phyloP scores from a whole-genome alignment of 2,797 vertebrate species.

The Moxostoma hubbsi region DNA sequence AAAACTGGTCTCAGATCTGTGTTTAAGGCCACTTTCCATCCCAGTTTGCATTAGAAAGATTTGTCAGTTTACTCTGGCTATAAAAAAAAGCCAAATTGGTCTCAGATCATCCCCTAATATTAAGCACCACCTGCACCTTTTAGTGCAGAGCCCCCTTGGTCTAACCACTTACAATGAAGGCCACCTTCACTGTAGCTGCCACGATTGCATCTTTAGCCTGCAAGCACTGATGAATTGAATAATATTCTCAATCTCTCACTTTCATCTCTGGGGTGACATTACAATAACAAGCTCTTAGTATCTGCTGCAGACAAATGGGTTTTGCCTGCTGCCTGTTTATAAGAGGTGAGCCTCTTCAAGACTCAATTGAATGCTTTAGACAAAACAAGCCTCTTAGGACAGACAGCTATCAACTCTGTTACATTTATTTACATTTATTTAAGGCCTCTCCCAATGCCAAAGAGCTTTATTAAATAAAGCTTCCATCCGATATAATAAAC shows the following conservation, averaged over 20 bases:
- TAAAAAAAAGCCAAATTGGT: not conserved
- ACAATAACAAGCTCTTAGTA: conserved; percentile 55
- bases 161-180: conserved; percentile 23
- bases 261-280: conserved; percentile 54
- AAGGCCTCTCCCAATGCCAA: not conserved
- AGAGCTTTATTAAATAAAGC: conserved; percentile 22
- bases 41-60: not conserved
- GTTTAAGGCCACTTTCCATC: not conserved
- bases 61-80: not conserved
- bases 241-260: conserved; percentile 47
- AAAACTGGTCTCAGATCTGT: not conserved
- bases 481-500: conserved; percentile 6
- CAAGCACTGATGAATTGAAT: conserved; percentile 55
- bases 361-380: conserved; percentile 33
- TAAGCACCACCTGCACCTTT: not conserved
- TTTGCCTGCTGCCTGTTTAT: conserved; percentile 32
- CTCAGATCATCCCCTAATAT: conserved; percentile 17
- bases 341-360: conserved; percentile 40
- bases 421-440: conserved; percentile 35
- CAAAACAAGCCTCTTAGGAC: conserved; percentile 45
- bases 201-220: conserved; percentile 43
- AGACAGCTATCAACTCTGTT: conserved; percentile 31
- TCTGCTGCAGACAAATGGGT: conserved; percentile 58
- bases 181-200: not conserved
- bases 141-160: not conserved